A percentile compares a stretch with the other conserved stretches of the same genome.
These are phyloP conservation scores for Drosophila anomelani DNA, from an alignment of 2,888 invertebrate species.

Conservation along the genomic window DNA sequence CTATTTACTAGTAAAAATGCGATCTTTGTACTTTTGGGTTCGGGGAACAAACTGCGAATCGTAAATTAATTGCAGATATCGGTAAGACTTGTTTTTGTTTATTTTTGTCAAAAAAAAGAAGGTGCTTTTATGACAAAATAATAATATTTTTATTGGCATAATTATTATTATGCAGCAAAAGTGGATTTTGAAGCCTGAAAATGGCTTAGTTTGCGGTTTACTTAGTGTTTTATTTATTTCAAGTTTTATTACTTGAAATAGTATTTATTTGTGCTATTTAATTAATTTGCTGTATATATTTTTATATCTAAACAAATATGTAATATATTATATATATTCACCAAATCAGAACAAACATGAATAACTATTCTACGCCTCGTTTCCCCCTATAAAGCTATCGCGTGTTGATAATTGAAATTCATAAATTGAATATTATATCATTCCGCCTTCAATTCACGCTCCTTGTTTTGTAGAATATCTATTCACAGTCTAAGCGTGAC, in stretches of 20 bases:
- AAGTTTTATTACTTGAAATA: not conserved
- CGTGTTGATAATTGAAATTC: conserved; percentile 16
- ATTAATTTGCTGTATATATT: not conserved
- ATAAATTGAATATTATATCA: not conserved
- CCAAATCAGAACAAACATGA: no score
- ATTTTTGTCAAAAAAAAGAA: not conserved
- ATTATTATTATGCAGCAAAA: not conserved
- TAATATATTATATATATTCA: no score
- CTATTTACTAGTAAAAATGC: not conserved
- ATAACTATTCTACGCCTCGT: not conserved
- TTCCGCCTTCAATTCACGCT: not conserved
- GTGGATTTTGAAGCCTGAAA: not conserved
- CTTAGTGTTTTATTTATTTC: no score
- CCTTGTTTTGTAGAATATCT: not conserved
- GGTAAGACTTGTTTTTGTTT: not conserved
- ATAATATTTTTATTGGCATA: not conserved
- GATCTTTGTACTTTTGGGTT: not conserved
- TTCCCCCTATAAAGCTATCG: not conserved
- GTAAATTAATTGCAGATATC: not conserved
- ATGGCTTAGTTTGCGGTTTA: not conserved
- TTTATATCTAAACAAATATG: no score
- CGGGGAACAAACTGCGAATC: not conserved
- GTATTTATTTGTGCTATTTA: not conserved
- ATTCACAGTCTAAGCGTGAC: conserved; percentile 27
- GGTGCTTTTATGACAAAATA: not conserved